phyloP scores from a whole-genome alignment of 2,797 vertebrate species.

The Xenopus petersii region DNA sequence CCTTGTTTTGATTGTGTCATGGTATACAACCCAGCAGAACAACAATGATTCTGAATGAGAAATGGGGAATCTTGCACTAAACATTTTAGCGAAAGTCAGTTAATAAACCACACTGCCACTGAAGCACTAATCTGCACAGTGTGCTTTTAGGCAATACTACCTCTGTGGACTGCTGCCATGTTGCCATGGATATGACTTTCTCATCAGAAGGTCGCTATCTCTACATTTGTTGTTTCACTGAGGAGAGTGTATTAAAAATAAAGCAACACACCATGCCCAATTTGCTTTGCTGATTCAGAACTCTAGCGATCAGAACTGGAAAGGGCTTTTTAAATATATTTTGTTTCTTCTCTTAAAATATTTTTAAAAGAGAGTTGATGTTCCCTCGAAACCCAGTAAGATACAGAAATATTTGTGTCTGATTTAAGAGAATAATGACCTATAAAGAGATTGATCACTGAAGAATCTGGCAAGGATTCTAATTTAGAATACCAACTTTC shows the following conservation, averaged over 20 bases:
- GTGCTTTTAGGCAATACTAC: slow-evolving; percentile 21
- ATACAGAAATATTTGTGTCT: slow-evolving; percentile 9
- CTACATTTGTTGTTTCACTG: slow-evolving; percentile 29
- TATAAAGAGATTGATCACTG: slow-evolving; percentile 13
- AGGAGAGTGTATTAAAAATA: slow-evolving; percentile 25
- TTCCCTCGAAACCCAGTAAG: too few relatives aligned
- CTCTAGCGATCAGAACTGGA: slow-evolving; percentile 1
- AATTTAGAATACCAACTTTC: neutral
- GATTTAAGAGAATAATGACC: too few relatives aligned
- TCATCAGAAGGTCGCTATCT: slow-evolving; percentile 41
- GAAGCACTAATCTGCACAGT: slow-evolving; percentile 17
- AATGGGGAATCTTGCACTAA: too few relatives aligned
- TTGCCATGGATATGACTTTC: slow-evolving; percentile 49
- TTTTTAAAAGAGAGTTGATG: too few relatives aligned
- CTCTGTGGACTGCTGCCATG: slow-evolving; percentile 43
- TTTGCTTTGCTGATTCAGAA: slow-evolving; percentile 24
- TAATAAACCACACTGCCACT: slow-evolving; percentile 28
- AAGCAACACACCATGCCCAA: slow-evolving; percentile 12
- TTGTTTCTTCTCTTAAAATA: too few relatives aligned
- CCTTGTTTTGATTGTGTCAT: too few relatives aligned
- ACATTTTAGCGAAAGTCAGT: neutral
- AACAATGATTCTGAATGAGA: too few relatives aligned
- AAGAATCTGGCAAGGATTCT: slow-evolving; percentile 16
- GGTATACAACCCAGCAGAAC: too few relatives aligned
- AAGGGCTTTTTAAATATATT: too few relatives aligned